A percentile compares a stretch with the other conserved stretches of the same genome.
phyloP scores from a whole-genome alignment of 2,888 invertebrate species.

The Oscheius myriophilus region DNA sequence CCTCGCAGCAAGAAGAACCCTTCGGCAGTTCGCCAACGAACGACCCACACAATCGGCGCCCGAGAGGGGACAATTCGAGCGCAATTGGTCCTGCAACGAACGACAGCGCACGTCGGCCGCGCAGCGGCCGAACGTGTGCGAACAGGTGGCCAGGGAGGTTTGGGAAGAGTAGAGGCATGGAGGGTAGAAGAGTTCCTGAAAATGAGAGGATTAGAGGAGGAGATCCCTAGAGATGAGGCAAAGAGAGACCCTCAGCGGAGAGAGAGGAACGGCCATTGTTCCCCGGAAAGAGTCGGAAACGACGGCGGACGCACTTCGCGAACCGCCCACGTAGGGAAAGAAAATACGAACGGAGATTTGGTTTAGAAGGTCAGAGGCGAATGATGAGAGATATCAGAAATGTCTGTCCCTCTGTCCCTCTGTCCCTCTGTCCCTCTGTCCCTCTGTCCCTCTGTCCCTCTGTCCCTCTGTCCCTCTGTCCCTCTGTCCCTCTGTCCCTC shows the following conservation, averaged over 20 bases:
- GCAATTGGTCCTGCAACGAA: slow-evolving; percentile 32
- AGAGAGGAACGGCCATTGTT: neutral
- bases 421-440: no score
- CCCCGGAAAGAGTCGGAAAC: no score
- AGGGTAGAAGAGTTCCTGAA: slow-evolving; percentile 65
- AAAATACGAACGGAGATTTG: no score
- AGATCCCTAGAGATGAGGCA: neutral
- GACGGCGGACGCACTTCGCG: no score
- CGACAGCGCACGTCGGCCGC: slow-evolving; percentile 53
- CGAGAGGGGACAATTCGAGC: slow-evolving; percentile 39
- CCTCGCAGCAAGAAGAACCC: slow-evolving; percentile 43
- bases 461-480: no score
- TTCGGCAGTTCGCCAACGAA: slow-evolving; percentile 43
- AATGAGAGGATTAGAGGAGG: neutral
- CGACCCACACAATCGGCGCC: slow-evolving; percentile 41
- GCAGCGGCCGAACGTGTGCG: slow-evolving; percentile 53
- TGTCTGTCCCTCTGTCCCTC: no score
- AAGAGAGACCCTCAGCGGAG: neutral
- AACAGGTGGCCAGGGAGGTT: slow-evolving; percentile 44
- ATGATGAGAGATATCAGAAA: no score
- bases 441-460: no score
- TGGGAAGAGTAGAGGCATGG: slow-evolving; percentile 57
- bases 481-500: no score
- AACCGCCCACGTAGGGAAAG: no score
- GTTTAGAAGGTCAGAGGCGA: no score